Conservation (phyloP, 2,888 invertebrate genomes). For the Acleris laterana region DNA sequence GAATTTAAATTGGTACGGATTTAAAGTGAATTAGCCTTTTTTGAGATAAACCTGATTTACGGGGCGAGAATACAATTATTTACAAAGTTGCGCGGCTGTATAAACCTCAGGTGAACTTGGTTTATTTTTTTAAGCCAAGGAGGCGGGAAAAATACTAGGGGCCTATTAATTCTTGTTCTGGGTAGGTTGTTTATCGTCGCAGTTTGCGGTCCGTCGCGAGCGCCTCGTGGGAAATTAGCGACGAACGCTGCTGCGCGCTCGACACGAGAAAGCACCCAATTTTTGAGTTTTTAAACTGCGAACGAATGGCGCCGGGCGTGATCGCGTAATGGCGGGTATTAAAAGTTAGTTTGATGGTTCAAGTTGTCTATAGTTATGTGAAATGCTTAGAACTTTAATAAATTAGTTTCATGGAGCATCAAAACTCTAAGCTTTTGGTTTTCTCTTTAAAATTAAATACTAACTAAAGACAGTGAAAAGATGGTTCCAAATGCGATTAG, state of each 20-base stretch:
- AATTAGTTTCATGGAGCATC: neutral
- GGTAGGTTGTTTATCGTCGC: slow-evolving; percentile 36
- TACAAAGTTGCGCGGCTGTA: slow-evolving; percentile 31
- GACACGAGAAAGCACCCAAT: slow-evolving; percentile 35
- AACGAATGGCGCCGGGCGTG: slow-evolving; percentile 14
- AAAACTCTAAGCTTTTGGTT: no score
- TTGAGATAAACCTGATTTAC: slow-evolving; percentile 37
- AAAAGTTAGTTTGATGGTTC: slow-evolving; percentile 4
- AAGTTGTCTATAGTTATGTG: slow-evolving; percentile 3
- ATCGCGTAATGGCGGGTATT: slow-evolving; percentile 17
- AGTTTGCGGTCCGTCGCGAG: slow-evolving; percentile 34
- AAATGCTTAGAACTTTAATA: neutral
- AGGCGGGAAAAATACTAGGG: slow-evolving; percentile 29
- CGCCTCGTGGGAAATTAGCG: slow-evolving; percentile 37
- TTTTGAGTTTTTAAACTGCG: slow-evolving; percentile 37
- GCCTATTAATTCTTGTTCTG: slow-evolving; percentile 38
- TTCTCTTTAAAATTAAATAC: no score
- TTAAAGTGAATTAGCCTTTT: slow-evolving; percentile 36
- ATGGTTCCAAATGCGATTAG: no score
- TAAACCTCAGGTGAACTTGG: slow-evolving; percentile 29
- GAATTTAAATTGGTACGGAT: slow-evolving; percentile 32
- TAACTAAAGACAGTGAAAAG: no score
- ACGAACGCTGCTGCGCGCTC: slow-evolving; percentile 21
- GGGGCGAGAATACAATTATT: slow-evolving; percentile 26
- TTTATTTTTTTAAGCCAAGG: slow-evolving; percentile 27